Evolutionary conservation across 2,888 invertebrate genomes (phyloP).

Genomic region (Crocallis elinguaria): DNA sequence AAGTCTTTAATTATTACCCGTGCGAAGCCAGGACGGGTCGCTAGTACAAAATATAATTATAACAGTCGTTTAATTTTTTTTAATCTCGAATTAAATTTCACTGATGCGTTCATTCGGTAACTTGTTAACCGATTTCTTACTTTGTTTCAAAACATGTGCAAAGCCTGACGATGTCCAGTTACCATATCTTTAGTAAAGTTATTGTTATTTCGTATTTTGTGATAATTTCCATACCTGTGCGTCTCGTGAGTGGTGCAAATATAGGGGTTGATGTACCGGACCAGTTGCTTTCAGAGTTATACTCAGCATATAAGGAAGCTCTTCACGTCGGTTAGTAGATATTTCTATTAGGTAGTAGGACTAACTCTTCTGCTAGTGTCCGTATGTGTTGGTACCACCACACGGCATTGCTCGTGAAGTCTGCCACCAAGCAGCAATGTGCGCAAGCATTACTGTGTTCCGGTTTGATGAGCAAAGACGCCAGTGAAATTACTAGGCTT

Average conservation of each 20-base stretch:
- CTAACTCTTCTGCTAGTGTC: too few species aligned
- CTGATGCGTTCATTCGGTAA: conserved; percentile 51
- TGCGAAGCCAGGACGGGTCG: too few species aligned
- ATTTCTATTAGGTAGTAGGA: neutral
- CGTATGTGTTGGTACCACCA: neutral
- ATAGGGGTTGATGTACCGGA: conserved; percentile 24
- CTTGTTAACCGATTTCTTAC: conserved; percentile 33
- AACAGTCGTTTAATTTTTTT: conserved; percentile 4
- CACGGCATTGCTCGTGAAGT: too few species aligned
- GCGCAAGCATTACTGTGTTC: too few species aligned
- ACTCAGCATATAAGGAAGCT: conserved; percentile 53
- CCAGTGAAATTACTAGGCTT: too few species aligned
- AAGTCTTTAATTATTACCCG: too few species aligned
- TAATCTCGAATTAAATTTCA: conserved; percentile 56
- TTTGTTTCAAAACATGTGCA: conserved; percentile 24
- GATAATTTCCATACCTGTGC: conserved; percentile 15
- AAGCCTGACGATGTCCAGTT: conserved; percentile 21
- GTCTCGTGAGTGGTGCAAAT: conserved; percentile 24
- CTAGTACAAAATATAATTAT: too few species aligned
- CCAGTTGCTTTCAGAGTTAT: conserved; percentile 45
- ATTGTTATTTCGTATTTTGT: conserved; percentile 5
- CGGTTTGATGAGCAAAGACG: too few species aligned
- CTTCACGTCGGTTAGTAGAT: conserved; percentile 45
- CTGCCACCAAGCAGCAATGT: too few species aligned
- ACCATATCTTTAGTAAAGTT: neutral